These are phyloP conservation scores for Ambastaia sidthimunki DNA, from an alignment of 2,797 vertebrate genomes.

Conservation along the genomic window DNA sequence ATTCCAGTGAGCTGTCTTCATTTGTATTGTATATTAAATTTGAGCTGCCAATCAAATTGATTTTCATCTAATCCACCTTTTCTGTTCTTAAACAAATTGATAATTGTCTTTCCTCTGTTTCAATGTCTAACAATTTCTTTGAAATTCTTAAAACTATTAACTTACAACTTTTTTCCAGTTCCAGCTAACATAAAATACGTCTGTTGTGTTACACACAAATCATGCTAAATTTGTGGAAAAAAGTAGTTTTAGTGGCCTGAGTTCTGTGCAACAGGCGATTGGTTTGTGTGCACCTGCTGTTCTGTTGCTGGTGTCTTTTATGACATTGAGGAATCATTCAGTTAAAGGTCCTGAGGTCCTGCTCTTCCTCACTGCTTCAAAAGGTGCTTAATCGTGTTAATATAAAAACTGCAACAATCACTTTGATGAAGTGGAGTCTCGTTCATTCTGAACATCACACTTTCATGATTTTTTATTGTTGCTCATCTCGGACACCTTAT, in stretches of 20 bases:
- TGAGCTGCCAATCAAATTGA: not conserved
- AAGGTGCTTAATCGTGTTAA: conserved; percentile 81
- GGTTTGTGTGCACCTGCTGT: conserved; percentile 22
- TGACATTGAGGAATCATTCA: conserved; percentile 69
- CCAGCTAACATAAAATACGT: not conserved
- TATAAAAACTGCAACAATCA: conserved; percentile 82
- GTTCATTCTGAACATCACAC: conserved; percentile 76
- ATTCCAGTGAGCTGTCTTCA: not conserved
- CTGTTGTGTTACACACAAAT: not conserved
- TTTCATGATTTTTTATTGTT: conserved; percentile 72
- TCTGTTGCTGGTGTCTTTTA: conserved; percentile 19
- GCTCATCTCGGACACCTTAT: conserved; percentile 63
- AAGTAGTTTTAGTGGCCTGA: not conserved
- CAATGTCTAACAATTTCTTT: too few relatives aligned
- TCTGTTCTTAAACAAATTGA: too few relatives aligned
- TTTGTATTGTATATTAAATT: not conserved
- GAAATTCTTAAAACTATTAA: too few relatives aligned
- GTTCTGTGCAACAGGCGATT: conserved; percentile 11
- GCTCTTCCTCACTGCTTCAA: conserved; percentile 74
- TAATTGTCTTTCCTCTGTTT: too few relatives aligned
- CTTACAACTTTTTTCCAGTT: too few relatives aligned
- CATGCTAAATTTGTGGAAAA: not conserved
- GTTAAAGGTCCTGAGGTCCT: conserved; percentile 64
- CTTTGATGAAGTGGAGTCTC: conserved; percentile 79
- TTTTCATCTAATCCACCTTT: too few relatives aligned